Conservation (phyloP, 2,888 invertebrate species). For the Clistopyga incitator region DNA sequence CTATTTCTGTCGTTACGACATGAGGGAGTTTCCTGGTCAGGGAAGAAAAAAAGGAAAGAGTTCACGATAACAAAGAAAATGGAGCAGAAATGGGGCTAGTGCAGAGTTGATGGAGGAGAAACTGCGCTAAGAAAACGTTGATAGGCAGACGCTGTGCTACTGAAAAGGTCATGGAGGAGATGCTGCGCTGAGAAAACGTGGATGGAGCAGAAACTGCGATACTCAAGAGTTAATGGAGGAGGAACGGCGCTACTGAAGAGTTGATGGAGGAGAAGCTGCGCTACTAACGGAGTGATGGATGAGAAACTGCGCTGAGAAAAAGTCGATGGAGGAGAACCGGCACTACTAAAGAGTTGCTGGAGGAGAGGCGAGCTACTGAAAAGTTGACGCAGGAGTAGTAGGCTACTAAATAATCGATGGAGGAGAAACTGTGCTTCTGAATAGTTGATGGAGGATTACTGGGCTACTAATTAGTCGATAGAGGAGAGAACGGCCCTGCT, state of each 20-base stretch:
- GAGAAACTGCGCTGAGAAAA: neutral
- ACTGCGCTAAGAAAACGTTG: too few relatives aligned
- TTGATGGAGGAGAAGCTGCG: neutral
- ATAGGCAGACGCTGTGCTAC: too few relatives aligned
- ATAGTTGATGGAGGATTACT: neutral
- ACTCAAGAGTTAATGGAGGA: neutral
- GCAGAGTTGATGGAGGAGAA: neutral
- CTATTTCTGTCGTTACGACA: too few relatives aligned
- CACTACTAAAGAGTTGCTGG: neutral
- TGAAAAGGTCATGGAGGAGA: too few relatives aligned
- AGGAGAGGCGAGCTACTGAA: neutral
- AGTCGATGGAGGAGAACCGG: neutral
- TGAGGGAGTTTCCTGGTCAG: too few relatives aligned
- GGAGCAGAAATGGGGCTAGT: neutral
- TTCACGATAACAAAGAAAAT: neutral
- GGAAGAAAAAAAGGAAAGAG: neutral
- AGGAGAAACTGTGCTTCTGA: too few relatives aligned
- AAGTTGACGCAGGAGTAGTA: neutral
- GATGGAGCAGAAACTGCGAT: neutral
- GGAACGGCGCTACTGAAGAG: neutral
- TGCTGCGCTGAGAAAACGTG: too few relatives aligned
- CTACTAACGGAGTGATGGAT: neutral
- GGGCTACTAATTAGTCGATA: neutral
- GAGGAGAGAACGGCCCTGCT: neutral
- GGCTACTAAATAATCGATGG: too few relatives aligned